Base-by-base conservation (phyloP, 2,888 invertebrate species). In the Hydriomena furcata region DNA sequence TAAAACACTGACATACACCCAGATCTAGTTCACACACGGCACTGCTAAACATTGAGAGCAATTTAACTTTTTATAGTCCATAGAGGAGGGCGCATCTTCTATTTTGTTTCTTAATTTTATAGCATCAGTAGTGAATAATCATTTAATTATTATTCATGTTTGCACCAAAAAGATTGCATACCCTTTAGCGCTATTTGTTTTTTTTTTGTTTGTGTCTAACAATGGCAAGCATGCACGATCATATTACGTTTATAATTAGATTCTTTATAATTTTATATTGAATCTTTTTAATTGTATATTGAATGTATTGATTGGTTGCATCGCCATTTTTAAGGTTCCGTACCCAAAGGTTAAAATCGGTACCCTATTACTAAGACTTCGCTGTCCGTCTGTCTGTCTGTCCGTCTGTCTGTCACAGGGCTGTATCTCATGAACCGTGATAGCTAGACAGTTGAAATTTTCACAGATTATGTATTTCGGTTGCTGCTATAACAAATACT, bases 31-130 rank as follows among this genome's bases (percentile, higher is more conserved):
- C 64, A 60, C 52, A 61, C 55, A 60, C 69, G 70, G 67, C 66
- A 86, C 82, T 86, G 82, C 68, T 78, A 76, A 66, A 73, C 55
- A 73, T 79, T 73, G 58, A 52, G 68, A 63, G 65, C 67, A 70
- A 73, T 76, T 73, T 76, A 77, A 73, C 52, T 82, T 84, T 82
- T 76, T 86, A 84, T 85, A 84, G 61, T 54, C 64, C 49, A 50
- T 37, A 44, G 53, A 56, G 66, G 72, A 67, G 69, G 73, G 73
- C 68, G 65, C 72, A 71, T 77, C 78, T 76, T 65, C 57, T 42
- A 28, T 58, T 49, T 51, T 64, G 65, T 61, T 72, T 71, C 73
- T 69, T 74, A 63, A 61, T 61, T 61, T 61, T 55, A 58, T 58
- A 50, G 50, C 44, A 37, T 24, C 45, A 49, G 44, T 48, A 45